phyloP scores from a whole-genome alignment of 2,113 vertebrate genomes.

The Microcebus griseorufus region DNA sequence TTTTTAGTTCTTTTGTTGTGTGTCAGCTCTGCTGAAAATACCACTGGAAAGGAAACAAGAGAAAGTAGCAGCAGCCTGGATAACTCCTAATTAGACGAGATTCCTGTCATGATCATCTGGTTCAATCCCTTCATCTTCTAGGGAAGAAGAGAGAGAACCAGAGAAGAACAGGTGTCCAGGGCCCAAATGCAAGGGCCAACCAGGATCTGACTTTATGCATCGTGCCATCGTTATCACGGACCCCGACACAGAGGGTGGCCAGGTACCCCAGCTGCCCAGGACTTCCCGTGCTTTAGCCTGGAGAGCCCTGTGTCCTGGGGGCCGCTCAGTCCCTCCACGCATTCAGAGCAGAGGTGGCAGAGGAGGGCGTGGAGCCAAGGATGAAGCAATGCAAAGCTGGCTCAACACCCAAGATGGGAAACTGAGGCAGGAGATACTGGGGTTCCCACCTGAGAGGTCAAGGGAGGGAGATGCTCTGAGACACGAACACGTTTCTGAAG shows the following conservation, averaged over 20 bases:
- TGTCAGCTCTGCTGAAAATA: background rate
- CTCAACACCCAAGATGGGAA: background rate
- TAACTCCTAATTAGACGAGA: background rate
- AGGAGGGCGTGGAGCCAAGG: no score
- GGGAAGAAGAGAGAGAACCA: background rate
- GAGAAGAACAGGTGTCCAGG: background rate
- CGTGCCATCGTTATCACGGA: fast-evolving
- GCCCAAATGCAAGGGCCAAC: background rate
- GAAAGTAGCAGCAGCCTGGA: background rate
- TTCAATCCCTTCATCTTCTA: background rate
- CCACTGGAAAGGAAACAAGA: background rate
- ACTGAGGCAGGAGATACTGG: background rate
- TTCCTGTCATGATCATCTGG: background rate
- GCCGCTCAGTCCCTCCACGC: background rate
- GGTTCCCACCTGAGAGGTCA: background rate
- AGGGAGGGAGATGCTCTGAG: background rate
- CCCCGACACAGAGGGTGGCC: fast-evolving
- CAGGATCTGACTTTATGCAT: background rate
- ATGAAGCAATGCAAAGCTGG: background rate
- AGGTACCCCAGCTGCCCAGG: fast-evolving
- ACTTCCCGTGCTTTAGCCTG: background rate
- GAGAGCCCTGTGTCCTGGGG: background rate
- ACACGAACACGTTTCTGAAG: background rate
- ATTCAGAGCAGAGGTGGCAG: background rate
- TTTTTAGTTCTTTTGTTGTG: background rate